Conservation (phyloP, 2,113 vertebrate genomes). For the Cacatua alba region DNA sequence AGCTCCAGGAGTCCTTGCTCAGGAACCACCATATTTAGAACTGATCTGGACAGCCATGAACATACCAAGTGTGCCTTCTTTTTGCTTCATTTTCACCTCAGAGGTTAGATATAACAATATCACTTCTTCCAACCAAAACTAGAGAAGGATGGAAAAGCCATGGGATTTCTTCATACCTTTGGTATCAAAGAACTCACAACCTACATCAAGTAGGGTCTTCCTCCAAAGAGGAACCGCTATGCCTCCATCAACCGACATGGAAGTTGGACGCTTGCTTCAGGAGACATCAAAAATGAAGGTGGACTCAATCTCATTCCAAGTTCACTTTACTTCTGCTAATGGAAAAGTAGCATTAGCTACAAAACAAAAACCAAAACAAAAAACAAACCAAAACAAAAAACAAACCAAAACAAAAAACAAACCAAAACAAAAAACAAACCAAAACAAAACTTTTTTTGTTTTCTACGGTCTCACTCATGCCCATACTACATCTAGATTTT, state of each 20-base stretch:
- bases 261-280: background rate
- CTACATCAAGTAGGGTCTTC: background rate
- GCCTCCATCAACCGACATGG: background rate
- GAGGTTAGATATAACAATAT: background rate
- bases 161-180: background rate
- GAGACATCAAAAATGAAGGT: background rate
- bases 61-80: accelerated
- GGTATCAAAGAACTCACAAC: background rate
- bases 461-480: background rate
- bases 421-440: no score
- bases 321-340: background rate
- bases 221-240: background rate
- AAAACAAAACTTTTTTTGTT: background rate
- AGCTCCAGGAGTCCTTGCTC: background rate
- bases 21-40: background rate
- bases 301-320: background rate
- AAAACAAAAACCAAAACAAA: background rate
- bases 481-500: background rate
- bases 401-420: background rate
- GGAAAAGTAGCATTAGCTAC: background rate
- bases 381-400: background rate
- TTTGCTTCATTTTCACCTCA: background rate
- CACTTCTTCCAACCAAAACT: background rate
- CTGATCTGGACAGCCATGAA: background rate
- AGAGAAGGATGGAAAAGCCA: background rate